phyloP scores from a whole-genome alignment of 2,888 invertebrate species.

The Synanthedon andrenaeformis region DNA sequence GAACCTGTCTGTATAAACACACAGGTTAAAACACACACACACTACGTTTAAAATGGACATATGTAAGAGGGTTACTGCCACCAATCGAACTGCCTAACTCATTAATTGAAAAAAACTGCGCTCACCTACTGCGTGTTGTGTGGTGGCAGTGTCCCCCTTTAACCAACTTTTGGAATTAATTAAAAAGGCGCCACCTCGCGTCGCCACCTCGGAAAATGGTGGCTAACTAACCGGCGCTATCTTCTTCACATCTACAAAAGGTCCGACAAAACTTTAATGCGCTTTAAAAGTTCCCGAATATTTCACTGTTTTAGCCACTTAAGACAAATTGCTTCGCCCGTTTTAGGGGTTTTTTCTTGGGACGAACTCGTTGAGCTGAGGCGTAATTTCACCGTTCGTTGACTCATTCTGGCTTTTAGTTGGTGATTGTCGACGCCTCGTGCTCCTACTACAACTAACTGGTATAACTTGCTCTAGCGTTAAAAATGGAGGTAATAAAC shows the following conservation, averaged over 20 bases:
- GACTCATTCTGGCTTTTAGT: constrained; percentile 12
- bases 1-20: too few species aligned
- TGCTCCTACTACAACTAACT: neutral
- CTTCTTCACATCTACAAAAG: constrained; percentile 27
- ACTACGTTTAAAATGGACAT: too few species aligned
- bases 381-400: constrained; percentile 51
- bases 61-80: too few species aligned
- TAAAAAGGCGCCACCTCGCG: constrained; percentile 34
- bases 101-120: neutral
- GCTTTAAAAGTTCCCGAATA: constrained; percentile 53
- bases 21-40: too few species aligned
- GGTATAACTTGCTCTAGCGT: neutral
- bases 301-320: constrained; percentile 58
- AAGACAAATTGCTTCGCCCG: constrained; percentile 51
- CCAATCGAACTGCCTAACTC: too few species aligned
- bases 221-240: constrained; percentile 16
- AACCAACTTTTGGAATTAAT: constrained; percentile 45
- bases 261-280: constrained; percentile 48
- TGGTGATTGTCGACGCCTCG: constrained; percentile 3
- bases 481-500: too few species aligned
- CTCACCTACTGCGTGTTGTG: neutral
- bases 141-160: neutral
- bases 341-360: constrained; percentile 35
- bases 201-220: constrained; percentile 16
- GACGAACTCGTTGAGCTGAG: constrained; percentile 11